Evolutionary conservation across 2,888 invertebrate genomes (phyloP), one percentile per base, ranked within the genome.

Genomic region (Sphaerophoria rueppellii): DNA sequence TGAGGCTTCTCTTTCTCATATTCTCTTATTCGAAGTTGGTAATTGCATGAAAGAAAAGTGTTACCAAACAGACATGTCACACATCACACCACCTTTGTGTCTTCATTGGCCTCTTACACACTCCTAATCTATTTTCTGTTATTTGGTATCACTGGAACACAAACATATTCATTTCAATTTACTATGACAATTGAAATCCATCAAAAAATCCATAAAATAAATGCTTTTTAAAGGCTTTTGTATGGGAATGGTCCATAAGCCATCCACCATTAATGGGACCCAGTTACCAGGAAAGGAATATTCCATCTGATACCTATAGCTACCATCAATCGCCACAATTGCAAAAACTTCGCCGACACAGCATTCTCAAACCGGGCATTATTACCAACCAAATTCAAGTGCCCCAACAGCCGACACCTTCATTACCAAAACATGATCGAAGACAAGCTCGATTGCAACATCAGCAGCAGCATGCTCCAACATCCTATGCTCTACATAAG

Each of bases 201-300:
- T 57, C 24, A 24, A 24, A 24, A 1, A 24, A 24, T 24, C 40
- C 40, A 14, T 55, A 75, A 60, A 58, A 16, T 57, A 75, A 60
- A 58, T 76, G 75, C 85, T 87, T 86, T 87, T 88, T 87, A 78
- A 83, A 89, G 88, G 87, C 87, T 78, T 79, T 88, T 86, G 75
- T 87, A 82, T 89, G 88, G 88, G 88, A 89, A 83, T 89, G 88
- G 88, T 88, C 89, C 54, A 87, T 88, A 67, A 89, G 79, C 87
- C 89, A 88, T 88, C 87, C 88, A 52, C 87, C 87, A 71, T 57
- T 88, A 74, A 87, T 76, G 82, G 72, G 87, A 34, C 76, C 80
- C 57, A 76, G 87, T 60, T 82, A 78, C 82, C 81, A 86, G 74
- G 86, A 86, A 82, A 82, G 82, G 71, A 86, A 76, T 60, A 74